Conservation (phyloP, 2,797 vertebrate species). For the Chelon labrosus region DNA sequence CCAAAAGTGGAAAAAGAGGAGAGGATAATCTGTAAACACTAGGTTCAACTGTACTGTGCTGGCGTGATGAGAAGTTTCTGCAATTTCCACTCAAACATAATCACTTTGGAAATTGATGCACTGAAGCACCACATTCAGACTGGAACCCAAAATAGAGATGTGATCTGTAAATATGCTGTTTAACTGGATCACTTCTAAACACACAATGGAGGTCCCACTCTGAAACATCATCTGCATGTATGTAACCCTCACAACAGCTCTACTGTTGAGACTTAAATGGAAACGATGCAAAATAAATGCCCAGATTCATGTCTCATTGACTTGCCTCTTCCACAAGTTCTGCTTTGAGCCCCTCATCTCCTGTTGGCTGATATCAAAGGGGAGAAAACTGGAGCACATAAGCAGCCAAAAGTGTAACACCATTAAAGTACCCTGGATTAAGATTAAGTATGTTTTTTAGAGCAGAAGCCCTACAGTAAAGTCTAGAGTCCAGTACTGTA, state of each 20-base stretch:
- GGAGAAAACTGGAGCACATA: not conserved
- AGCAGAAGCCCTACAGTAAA: slow-evolving; percentile 2
- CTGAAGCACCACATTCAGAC: slow-evolving; percentile 6
- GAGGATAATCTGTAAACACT: not conserved
- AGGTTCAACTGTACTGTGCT: not conserved
- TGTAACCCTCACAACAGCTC: not conserved
- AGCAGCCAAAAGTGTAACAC: slow-evolving; percentile 3
- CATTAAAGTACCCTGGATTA: not conserved
- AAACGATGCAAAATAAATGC: slow-evolving; percentile 27
- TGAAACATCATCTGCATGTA: not conserved
- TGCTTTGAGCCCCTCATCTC: slow-evolving; percentile 34
- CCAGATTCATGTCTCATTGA: slow-evolving; percentile 22
- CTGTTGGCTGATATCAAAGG: slow-evolving; percentile 14
- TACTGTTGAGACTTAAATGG: slow-evolving; percentile 2
- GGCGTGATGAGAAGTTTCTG: not conserved
- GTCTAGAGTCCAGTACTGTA: not conserved
- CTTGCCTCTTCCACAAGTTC: slow-evolving; percentile 9
- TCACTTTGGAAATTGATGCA: slow-evolving; percentile 14
- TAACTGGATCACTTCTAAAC: not conserved
- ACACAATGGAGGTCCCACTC: not conserved
- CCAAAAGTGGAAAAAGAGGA: not conserved
- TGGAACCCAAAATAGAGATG: not conserved
- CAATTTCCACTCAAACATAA: slow-evolving; percentile 17
- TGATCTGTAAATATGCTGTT: not conserved
- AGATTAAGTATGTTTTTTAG: not conserved